These are phyloP conservation scores for Thereva nobilitata DNA, from an alignment of 2,888 invertebrate genomes.

Conservation along the genomic window DNA sequence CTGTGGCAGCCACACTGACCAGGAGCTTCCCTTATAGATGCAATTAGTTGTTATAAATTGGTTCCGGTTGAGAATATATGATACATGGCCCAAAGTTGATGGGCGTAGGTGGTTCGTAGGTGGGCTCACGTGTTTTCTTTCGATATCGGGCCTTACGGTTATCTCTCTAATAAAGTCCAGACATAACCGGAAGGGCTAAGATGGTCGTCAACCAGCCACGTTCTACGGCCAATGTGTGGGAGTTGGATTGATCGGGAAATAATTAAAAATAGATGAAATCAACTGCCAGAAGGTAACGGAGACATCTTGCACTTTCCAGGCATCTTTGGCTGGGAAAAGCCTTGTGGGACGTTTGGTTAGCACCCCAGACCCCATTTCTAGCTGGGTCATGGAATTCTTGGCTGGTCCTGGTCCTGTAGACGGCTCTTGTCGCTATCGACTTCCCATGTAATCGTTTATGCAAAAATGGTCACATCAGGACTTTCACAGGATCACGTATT, in stretches of 20 bases:
- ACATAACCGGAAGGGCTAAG: slow-evolving; percentile 22
- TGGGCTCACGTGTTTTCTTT: slow-evolving; percentile 28
- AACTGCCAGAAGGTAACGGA: slow-evolving; percentile 28
- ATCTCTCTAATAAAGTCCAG: slow-evolving; percentile 30
- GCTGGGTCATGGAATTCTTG: slow-evolving; percentile 15
- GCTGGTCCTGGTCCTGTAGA: slow-evolving; percentile 20
- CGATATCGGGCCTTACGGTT: neutral
- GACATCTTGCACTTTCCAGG: slow-evolving; percentile 17
- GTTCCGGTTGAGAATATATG: slow-evolving; percentile 34
- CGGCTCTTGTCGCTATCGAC: slow-evolving; percentile 26
- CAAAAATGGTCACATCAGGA: slow-evolving; percentile 58
- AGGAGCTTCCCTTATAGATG: slow-evolving; percentile 18
- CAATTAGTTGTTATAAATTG: slow-evolving; percentile 37
- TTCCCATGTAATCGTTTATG: slow-evolving; percentile 37
- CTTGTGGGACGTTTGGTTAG: slow-evolving; percentile 15
- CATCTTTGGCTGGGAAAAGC: neutral
- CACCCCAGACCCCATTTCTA: slow-evolving; percentile 33
- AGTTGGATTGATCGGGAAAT: slow-evolving; percentile 33
- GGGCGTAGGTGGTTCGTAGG: slow-evolving; percentile 27
- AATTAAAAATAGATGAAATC: slow-evolving; percentile 37
- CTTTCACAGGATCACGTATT: slow-evolving; percentile 59
- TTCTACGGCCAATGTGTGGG: slow-evolving; percentile 10
- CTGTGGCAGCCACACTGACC: neutral
- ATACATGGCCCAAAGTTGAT: slow-evolving; percentile 31
- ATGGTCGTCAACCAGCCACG: slow-evolving; percentile 15